Conservation (phyloP, 2,113 vertebrate genomes). For the Corydoras maculifer region DNA sequence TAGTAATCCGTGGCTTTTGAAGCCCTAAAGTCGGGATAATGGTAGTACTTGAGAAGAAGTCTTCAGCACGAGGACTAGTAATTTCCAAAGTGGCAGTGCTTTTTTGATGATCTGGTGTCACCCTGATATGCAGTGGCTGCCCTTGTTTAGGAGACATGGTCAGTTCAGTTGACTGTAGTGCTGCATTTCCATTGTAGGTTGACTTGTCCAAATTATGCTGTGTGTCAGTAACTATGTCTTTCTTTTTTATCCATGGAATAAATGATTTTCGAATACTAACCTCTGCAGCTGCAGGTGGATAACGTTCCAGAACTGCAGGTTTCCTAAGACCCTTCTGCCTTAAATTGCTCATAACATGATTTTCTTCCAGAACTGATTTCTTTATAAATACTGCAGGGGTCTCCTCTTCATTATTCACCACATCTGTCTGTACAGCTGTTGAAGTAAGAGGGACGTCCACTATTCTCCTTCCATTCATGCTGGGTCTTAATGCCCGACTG, state of each 20-base stretch:
- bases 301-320: constrained; percentile 77
- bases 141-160: constrained; percentile 77
- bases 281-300: constrained; percentile 79
- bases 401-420: constrained; percentile 72
- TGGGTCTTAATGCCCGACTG: constrained; percentile 79
- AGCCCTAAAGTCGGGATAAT: constrained; percentile 89
- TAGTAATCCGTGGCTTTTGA: constrained; percentile 90
- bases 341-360: constrained; percentile 91
- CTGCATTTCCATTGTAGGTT: constrained; percentile 46
- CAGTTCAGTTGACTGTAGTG: constrained; percentile 55
- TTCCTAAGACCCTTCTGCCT: constrained; percentile 80
- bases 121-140: constrained; percentile 86
- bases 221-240: constrained; percentile 60
- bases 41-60: constrained; percentile 90
- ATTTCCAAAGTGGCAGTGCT: constrained; percentile 92
- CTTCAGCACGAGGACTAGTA: constrained; percentile 80
- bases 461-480: constrained; percentile 80
- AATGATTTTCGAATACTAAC: constrained; percentile 74
- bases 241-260: constrained; percentile 87
- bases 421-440: constrained; percentile 84
- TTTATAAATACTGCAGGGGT: constrained; percentile 86
- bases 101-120: constrained; percentile 82
- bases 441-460: constrained; percentile 79
- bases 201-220: constrained; percentile 59
- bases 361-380: constrained; percentile 90